These are phyloP conservation scores for Diabrotica undecimpunctata DNA, from an alignment of 1,140 invertebrate species.

Conservation along the genomic window DNA sequence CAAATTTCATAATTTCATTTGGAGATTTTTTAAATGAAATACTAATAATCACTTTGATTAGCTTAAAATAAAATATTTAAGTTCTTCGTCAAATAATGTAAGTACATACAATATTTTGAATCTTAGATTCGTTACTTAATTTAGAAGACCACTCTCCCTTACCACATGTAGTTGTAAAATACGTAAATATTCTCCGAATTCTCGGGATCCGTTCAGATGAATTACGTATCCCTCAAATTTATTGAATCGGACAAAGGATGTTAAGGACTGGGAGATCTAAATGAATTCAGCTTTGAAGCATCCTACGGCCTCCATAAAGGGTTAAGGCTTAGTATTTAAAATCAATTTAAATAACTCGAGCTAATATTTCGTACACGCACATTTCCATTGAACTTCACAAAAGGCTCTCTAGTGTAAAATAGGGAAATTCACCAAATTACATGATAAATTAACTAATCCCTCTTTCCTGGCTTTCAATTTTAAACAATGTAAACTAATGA, in stretches of 20 bases:
- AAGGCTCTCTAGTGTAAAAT: constrained; percentile 38
- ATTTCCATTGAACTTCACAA: constrained; percentile 37
- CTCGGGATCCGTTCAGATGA: not conserved
- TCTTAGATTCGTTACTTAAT: no score
- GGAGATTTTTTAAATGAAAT: no score
- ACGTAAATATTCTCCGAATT: not conserved
- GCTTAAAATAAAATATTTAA: no score
- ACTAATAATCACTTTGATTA: no score
- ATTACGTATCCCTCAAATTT: not conserved
- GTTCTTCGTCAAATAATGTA: no score
- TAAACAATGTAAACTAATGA: constrained; percentile 48
- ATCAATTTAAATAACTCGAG: constrained; percentile 34
- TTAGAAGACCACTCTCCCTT: no score
- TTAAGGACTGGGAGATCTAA: constrained; percentile 3
- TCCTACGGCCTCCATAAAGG: constrained; percentile 12
- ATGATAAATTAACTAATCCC: constrained; percentile 48
- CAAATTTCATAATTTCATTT: no score
- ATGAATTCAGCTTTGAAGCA: constrained; percentile 18
- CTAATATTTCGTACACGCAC: constrained; percentile 39
- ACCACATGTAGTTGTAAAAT: no score
- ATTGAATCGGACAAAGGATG: constrained; percentile 5
- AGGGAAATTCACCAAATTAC: constrained; percentile 43
- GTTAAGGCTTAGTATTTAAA: constrained; percentile 25
- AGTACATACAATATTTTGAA: no score
- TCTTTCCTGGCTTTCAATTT: constrained; percentile 44